phyloP scores from a whole-genome alignment of 2,797 vertebrate species.

The Coendou prehensilis region DNA sequence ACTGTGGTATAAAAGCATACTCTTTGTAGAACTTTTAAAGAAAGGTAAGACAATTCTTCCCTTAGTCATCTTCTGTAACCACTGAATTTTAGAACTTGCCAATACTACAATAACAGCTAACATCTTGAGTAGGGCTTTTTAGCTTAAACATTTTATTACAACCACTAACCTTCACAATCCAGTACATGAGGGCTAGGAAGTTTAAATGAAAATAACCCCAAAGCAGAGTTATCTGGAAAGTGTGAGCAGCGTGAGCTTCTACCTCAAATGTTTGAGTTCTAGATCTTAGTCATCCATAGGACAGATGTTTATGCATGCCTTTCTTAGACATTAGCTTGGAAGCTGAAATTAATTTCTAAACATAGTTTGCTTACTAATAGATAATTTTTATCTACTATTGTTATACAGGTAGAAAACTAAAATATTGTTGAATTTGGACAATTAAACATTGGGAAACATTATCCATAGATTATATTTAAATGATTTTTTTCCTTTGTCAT shows the following conservation, averaged over 20 bases:
- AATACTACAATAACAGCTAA: not conserved
- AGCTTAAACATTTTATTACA: not conserved
- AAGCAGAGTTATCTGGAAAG: not conserved
- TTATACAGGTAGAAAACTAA: not conserved
- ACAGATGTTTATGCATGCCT: not conserved
- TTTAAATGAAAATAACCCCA: not conserved
- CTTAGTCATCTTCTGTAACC: not conserved
- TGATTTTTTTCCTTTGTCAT: not conserved
- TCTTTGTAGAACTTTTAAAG: not conserved
- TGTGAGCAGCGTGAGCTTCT: not conserved
- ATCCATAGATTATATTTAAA: conserved; percentile 13
- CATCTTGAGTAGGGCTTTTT: not conserved
- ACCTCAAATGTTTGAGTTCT: not conserved
- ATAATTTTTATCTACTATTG: not conserved
- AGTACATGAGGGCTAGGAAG: not conserved
- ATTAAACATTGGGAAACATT: not conserved
- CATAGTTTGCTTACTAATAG: not conserved
- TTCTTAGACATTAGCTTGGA: not conserved
- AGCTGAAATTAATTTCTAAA: not conserved
- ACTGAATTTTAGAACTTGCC: not conserved
- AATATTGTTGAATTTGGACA: not conserved
- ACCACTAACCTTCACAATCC: not conserved
- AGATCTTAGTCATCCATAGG: not conserved
- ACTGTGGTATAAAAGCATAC: conserved; percentile 6
- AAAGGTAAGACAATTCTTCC: not conserved